phyloP scores from a whole-genome alignment of 2,113 vertebrate genomes.

The Todiramphus saurophagus region DNA sequence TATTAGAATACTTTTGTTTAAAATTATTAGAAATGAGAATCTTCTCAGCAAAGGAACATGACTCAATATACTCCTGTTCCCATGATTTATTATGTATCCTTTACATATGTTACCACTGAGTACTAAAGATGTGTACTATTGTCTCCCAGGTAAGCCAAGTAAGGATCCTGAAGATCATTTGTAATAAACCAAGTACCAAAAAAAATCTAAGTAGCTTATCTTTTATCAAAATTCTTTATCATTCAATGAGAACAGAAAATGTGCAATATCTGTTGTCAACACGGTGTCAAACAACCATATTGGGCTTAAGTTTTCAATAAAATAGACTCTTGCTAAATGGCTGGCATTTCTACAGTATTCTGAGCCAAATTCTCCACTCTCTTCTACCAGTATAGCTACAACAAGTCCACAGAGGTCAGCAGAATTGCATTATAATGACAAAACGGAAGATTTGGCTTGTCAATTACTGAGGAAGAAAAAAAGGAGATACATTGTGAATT shows the following conservation, averaged over 20 bases:
- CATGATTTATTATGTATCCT: background rate
- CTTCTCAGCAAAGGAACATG: background rate
- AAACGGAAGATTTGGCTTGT: slow-evolving; percentile 34
- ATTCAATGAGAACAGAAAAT: slow-evolving; percentile 57
- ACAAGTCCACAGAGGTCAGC: slow-evolving; percentile 45
- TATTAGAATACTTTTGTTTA: background rate
- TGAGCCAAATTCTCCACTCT: slow-evolving; percentile 45
- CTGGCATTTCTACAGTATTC: slow-evolving; percentile 52
- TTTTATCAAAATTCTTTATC: slow-evolving; percentile 31
- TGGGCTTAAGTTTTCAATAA: slow-evolving; percentile 51
- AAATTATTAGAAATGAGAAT: background rate
- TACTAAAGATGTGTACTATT: background rate
- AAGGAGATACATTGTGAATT: background rate
- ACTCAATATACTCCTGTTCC: background rate
- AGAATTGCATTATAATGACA: slow-evolving; percentile 20
- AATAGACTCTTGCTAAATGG: slow-evolving; percentile 29
- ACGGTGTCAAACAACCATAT: slow-evolving; percentile 65
- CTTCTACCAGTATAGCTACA: slow-evolving; percentile 27
- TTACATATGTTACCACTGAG: background rate
- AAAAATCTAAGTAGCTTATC: background rate
- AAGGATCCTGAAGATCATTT: background rate
- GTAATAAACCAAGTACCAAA: background rate
- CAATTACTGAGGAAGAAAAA: slow-evolving; percentile 18
- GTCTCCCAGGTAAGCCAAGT: background rate
- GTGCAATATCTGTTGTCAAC: slow-evolving; percentile 66